Evolutionary conservation across 2,888 invertebrate genomes (phyloP).

Genomic region (Drosophila putrida): DNA sequence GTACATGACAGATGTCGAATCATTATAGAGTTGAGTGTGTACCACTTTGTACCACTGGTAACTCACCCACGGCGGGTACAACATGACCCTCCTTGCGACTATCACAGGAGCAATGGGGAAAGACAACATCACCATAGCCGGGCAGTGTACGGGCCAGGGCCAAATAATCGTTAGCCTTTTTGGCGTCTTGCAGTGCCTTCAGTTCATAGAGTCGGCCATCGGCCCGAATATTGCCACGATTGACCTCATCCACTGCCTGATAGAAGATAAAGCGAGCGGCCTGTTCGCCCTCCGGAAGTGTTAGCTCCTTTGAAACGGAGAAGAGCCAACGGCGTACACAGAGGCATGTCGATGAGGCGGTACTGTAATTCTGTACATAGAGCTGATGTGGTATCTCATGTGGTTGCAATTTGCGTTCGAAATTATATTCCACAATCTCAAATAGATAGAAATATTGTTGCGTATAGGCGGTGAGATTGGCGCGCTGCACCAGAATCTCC

Average conservation of each 20-base stretch:
- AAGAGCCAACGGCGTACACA: slow-evolving; percentile 95
- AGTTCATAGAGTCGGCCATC: slow-evolving; percentile 97
- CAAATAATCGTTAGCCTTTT: slow-evolving; percentile 94
- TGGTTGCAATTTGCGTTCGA: slow-evolving; percentile 96
- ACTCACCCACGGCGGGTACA: slow-evolving; percentile 89
- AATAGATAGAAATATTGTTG: slow-evolving; percentile 97
- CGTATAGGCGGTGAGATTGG: slow-evolving; percentile 92
- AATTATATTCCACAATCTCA: slow-evolving; percentile 98
- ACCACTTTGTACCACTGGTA: background rate
- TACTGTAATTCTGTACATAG: slow-evolving; percentile 99
- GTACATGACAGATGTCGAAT: background rate
- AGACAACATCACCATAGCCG: slow-evolving; percentile 97
- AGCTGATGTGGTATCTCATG: slow-evolving; percentile 98
- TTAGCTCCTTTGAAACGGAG: slow-evolving; percentile 89
- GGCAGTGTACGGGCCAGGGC: slow-evolving; percentile 93
- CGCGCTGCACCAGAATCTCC: slow-evolving; percentile 93
- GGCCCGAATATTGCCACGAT: slow-evolving; percentile 95
- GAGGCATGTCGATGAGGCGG: slow-evolving; percentile 97
- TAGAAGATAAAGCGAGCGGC: slow-evolving; percentile 95
- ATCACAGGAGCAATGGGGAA: slow-evolving; percentile 97
- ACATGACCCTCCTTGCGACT: slow-evolving; percentile 95
- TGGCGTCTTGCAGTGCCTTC: slow-evolving; percentile 96
- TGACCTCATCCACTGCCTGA: slow-evolving; percentile 98
- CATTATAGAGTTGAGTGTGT: background rate
- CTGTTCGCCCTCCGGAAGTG: slow-evolving; percentile 89